These are phyloP conservation scores for Pandion haliaetus DNA, from an alignment of 2,113 vertebrate species.

Conservation along the genomic window DNA sequence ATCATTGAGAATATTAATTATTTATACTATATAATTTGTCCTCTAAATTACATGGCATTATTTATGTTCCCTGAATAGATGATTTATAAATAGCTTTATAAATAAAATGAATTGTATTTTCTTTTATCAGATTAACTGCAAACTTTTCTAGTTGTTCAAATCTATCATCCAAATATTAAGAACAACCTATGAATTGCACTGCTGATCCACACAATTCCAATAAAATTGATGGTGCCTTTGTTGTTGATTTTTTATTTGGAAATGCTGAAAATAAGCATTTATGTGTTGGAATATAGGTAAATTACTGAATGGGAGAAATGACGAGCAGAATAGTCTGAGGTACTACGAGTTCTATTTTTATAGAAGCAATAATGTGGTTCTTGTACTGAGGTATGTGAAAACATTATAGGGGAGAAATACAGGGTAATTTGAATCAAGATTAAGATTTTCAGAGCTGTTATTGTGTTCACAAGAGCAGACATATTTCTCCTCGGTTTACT, in stretches of 20 bases:
- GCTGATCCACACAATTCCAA: neutral
- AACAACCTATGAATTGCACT: neutral
- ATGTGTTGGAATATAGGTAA: neutral
- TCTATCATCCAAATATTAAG: neutral
- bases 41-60: neutral
- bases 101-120: neutral
- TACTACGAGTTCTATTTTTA: neutral
- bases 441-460: neutral
- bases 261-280: neutral
- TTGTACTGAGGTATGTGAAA: neutral
- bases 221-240: neutral
- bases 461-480: neutral
- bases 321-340: neutral
- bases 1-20: slow-evolving; percentile 11
- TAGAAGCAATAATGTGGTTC: neutral
- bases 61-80: neutral
- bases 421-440: neutral
- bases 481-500: neutral
- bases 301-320: neutral
- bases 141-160: neutral
- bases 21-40: neutral
- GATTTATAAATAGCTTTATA: neutral
- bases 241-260: neutral
- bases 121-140: neutral
- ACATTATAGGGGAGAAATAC: neutral